Percentiles rank a stretch among this genome's conserved stretches.
Evolutionary conservation across 2,797 vertebrate species (phyloP).

Genomic region (Euthynnus affinis): DNA sequence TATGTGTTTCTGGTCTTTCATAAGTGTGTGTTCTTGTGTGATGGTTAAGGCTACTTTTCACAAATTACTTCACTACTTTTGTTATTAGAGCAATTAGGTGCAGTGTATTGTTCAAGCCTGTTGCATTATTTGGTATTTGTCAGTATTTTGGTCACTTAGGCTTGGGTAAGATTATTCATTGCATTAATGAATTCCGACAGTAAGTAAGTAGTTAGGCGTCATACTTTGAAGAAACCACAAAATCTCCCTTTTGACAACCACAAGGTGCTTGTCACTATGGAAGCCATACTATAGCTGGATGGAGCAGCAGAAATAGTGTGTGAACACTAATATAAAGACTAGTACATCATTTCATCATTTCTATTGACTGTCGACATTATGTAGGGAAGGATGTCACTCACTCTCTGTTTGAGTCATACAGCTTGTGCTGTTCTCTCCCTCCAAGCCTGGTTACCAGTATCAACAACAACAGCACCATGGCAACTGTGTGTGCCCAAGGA

Average conservation of each 20-base stretch:
- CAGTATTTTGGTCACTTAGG: slow-evolving; percentile 13
- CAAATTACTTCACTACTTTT: neutral
- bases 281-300: neutral
- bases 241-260: slow-evolving; percentile 5
- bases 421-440: slow-evolving; percentile 3
- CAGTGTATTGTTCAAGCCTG: neutral
- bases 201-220: neutral
- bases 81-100: neutral
- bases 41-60: neutral
- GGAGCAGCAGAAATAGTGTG: slow-evolving; percentile 5
- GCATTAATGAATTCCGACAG: neutral
- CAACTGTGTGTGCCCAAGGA: slow-evolving; percentile 52
- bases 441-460: slow-evolving; percentile 51
- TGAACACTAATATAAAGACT: neutral
- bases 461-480: slow-evolving; percentile 62
- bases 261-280: slow-evolving; percentile 28
- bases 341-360: slow-evolving; percentile 9
- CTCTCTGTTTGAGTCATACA: slow-evolving; percentile 64
- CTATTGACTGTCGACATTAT: neutral
- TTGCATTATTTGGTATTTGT: neutral
- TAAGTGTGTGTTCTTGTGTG: neutral
- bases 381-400: neutral
- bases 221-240: slow-evolving; percentile 1
- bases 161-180: slow-evolving; percentile 2
- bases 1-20: slow-evolving; percentile 32